Evolutionary conservation across 2,888 invertebrate genomes (phyloP).

Genomic region (Neoascia interrupta): DNA sequence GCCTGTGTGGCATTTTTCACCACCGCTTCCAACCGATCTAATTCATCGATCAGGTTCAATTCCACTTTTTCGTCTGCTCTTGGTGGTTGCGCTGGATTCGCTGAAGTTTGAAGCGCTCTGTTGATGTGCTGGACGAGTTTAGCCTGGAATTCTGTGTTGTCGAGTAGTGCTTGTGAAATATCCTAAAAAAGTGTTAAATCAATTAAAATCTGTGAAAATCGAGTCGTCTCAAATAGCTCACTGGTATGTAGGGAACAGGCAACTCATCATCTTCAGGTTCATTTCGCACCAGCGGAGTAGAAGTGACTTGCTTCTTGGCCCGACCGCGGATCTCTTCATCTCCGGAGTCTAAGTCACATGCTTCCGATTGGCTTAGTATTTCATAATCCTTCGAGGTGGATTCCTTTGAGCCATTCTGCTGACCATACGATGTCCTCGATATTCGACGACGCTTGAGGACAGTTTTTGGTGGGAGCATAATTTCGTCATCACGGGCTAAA

Average conservation of each 20-base stretch:
- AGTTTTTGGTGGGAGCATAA: slow-evolving; percentile 28
- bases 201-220: not conserved
- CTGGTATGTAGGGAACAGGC: slow-evolving; percentile 63
- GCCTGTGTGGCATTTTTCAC: slow-evolving; percentile 76
- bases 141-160: slow-evolving; percentile 75
- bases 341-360: slow-evolving; percentile 39
- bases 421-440: not conserved
- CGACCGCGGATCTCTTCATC: slow-evolving; percentile 22
- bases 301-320: slow-evolving; percentile 13
- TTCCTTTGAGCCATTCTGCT: slow-evolving; percentile 1
- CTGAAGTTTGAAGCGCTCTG: slow-evolving; percentile 60
- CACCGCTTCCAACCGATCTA: slow-evolving; percentile 72
- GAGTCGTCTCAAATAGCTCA: slow-evolving; percentile 24
- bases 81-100: not conserved
- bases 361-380: slow-evolving; percentile 56
- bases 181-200: too few relatives aligned
- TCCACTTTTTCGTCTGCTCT: slow-evolving; percentile 35
- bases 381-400: slow-evolving; percentile 44
- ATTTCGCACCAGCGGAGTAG: slow-evolving; percentile 43
- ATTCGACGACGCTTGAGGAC: slow-evolving; percentile 22
- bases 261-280: slow-evolving; percentile 13
- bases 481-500: slow-evolving; percentile 19
- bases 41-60: slow-evolving; percentile 11
- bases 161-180: slow-evolving; percentile 75
- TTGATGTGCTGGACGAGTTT: slow-evolving; percentile 77